phyloP scores from a whole-genome alignment of 2,113 vertebrate species.

The Rutilus rutilus region DNA sequence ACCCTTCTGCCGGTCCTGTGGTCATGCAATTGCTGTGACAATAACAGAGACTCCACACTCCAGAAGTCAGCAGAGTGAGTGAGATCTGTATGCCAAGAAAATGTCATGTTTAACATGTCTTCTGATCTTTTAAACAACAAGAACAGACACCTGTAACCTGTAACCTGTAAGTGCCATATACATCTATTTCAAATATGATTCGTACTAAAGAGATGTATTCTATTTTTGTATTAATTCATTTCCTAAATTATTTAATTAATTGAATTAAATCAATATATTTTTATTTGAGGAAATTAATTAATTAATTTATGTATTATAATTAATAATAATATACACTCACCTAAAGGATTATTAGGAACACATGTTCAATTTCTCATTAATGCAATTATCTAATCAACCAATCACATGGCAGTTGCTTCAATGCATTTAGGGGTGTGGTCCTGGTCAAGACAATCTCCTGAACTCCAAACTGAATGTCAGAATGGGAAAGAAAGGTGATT shows the following conservation, averaged over 20 bases:
- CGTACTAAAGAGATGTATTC: not conserved
- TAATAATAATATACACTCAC: not conserved
- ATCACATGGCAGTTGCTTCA: no score
- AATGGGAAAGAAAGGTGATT: no score
- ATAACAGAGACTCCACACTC: conserved; percentile 36
- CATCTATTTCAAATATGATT: not conserved
- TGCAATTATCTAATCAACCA: no score
- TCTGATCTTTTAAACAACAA: conserved; percentile 17
- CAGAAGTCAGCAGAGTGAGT: conserved; percentile 1
- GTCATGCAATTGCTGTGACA: conserved; percentile 48
- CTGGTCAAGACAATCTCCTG: no score
- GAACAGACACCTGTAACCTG: not conserved
- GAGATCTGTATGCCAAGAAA: conserved; percentile 30
- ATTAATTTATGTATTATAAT: not conserved
- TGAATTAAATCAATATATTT: no score
- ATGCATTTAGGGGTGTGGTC: no score
- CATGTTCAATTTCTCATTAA: no score
- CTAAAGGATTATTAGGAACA: no score
- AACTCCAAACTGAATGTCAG: no score
- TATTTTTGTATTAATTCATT: not conserved
- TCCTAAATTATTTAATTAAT: not conserved
- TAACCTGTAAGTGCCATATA: not conserved
- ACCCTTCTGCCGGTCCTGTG: conserved; percentile 36
- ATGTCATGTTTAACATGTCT: conserved; percentile 45
- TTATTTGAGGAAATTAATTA: no score